Evolutionary conservation across 1,140 invertebrate genomes (phyloP).

Genomic region (Lordiphosa clarofinis): DNA sequence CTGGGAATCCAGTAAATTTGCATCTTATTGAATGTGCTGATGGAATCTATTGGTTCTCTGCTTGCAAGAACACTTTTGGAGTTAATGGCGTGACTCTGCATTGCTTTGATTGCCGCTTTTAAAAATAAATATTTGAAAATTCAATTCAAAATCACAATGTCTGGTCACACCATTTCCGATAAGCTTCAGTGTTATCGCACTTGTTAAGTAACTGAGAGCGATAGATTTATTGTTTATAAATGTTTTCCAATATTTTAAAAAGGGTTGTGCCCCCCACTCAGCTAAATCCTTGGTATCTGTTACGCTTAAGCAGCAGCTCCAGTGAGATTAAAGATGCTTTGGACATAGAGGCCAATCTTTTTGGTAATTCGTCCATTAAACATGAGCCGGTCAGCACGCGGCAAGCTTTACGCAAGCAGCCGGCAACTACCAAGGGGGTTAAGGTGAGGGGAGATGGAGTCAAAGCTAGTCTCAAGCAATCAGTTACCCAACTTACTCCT

Average conservation of each 20-base stretch:
- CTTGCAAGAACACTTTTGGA: no score
- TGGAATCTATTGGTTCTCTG: no score
- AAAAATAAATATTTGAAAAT: no score
- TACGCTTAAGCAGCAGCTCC: constrained; percentile 33
- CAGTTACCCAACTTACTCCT: no score
- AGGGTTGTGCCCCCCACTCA: constrained; percentile 23
- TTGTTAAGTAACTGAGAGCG: no score
- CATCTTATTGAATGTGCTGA: no score
- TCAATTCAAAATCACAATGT: no score
- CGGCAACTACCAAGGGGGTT: neutral
- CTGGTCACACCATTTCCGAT: neutral
- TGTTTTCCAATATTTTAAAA: constrained; percentile 56
- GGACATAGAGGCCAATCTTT: constrained; percentile 64
- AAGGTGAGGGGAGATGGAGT: neutral
- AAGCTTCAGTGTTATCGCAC: no score
- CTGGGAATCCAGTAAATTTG: no score
- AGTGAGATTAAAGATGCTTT: constrained; percentile 53
- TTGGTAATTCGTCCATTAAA: constrained; percentile 54
- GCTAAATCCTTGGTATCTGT: constrained; percentile 12
- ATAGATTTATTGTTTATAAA: constrained; percentile 6
- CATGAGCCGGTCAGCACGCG: constrained; percentile 55
- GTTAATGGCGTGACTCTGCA: no score
- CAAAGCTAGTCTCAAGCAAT: neutral
- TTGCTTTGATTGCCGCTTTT: no score
- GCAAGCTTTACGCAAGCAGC: constrained; percentile 64